phyloP scores from a whole-genome alignment of 2,888 invertebrate genomes.

The Standfussiana lucernea region DNA sequence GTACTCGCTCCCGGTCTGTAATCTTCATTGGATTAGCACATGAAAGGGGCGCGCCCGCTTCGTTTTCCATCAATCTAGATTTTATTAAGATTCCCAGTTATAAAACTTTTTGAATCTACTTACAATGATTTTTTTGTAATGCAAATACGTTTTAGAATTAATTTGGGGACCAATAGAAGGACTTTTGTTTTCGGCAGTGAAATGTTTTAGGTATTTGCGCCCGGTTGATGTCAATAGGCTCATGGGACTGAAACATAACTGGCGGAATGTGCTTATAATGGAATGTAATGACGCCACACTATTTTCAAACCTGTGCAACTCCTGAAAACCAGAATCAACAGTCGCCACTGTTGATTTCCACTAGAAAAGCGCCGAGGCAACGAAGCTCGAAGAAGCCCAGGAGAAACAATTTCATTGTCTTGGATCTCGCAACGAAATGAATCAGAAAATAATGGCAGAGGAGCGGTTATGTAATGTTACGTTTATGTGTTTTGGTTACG shows the following conservation, averaged over 20 bases:
- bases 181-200: background rate
- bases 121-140: conserved; percentile 29
- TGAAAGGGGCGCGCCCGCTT: conserved; percentile 47
- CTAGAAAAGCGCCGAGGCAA: background rate
- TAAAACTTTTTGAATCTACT: conserved; percentile 37
- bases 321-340: background rate
- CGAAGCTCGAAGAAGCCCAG: background rate
- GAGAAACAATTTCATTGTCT: background rate
- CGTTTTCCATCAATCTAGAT: conserved; percentile 59
- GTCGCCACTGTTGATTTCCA: background rate
- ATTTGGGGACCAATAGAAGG: background rate
- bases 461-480: background rate
- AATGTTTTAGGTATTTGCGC: background rate
- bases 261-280: background rate
- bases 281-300: background rate
- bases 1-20: conserved; percentile 29
- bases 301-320: background rate
- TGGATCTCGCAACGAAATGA: background rate
- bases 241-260: background rate
- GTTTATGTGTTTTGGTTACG: background rate
- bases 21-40: conserved; percentile 64
- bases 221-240: background rate
- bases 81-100: conserved; percentile 53
- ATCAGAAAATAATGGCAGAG: background rate
- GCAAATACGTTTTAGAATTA: conserved; percentile 1